Base-by-base conservation (phyloP, 2,797 vertebrate genomes). In the Tragopan temminckii region DNA sequence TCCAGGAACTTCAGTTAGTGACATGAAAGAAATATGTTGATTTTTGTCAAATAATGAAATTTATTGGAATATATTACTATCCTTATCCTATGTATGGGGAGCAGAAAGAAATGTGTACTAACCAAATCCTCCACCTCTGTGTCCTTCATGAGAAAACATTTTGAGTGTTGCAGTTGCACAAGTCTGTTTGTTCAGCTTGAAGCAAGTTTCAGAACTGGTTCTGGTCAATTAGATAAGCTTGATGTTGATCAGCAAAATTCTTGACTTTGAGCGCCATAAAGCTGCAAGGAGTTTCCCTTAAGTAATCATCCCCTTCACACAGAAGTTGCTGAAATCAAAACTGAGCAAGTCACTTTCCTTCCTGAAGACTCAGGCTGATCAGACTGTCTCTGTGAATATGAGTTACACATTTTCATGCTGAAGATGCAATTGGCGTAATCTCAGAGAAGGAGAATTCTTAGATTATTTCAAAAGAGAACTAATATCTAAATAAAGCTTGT, bases 121-220 rank as follows among this genome's bases (percentile, higher is more conserved):
- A 45, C 9, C 24, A 63, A 55, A 25, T 21, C 42, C 62, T 86
- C 74, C 35, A 36, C 33, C 11, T 86, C 63, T 45, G 4, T 69
- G 70, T 75, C 88, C 85, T 90, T 89, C 33, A 67, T 70, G 68
- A 75, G 45, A 82, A 93, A 85, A 42, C 17, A 24, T 71, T 91
- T 50, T 75, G 48, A 79, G 38, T 53, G 31, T 45, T 79, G 36
- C 72, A 63, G 10, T 94, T 76, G 61, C 61, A 61, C 59, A 77
- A 55, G 33, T 85, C 70, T 84, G 17, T 88, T 91, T 89, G 50
- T 91, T 93, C 85, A 76, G 80, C 82, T 79, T 84, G 40, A 85
- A 83, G 40, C 55, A 38, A 53, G 45, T 93, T 94, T 88, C 61
- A 64, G 33, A 95, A 86, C 75, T 75, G 48, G 58, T 93, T 89